A percentile compares a stretch with the other conserved stretches of the same genome.
Evolutionary conservation across 30 jellyfish, hydroid and myxozoan genomes (phyloP).

Genomic region (Cassiopea xamachana): DNA sequence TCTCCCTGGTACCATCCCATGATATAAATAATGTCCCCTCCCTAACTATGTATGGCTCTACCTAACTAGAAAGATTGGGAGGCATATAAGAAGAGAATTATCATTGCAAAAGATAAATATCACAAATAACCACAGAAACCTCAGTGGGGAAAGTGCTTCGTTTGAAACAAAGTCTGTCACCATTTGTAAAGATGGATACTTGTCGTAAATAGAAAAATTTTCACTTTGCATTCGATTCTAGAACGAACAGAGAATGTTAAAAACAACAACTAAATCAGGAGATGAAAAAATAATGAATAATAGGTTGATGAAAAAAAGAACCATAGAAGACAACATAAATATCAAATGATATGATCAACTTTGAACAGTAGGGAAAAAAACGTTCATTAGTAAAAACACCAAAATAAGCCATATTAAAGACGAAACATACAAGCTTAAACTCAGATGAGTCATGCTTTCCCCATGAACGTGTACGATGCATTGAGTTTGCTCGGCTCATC

Average conservation of each 20-base stretch:
- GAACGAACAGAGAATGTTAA: not conserved
- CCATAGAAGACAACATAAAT: not conserved
- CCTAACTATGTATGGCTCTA: too few species aligned
- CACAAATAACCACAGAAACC: constrained; percentile 6
- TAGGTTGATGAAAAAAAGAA: not conserved
- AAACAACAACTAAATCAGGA: not conserved
- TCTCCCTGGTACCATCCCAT: too few species aligned
- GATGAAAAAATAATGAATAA: not conserved
- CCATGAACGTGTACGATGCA: constrained; percentile 75
- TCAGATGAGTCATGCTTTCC: constrained; percentile 86
- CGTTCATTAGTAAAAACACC: not conserved
- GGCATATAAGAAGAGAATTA: too few species aligned
- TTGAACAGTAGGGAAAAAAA: not conserved
- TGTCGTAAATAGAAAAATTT: constrained; percentile 60
- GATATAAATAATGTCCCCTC: too few species aligned
- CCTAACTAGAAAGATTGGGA: too few species aligned
- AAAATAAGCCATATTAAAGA: not conserved
- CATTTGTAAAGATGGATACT: constrained; percentile 89
- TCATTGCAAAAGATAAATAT: not conserved
- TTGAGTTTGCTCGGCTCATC: constrained; percentile 35
- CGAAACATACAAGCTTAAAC: constrained; percentile 32
- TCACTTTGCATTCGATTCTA: constrained; percentile 67
- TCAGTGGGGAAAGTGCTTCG: constrained; percentile 60
- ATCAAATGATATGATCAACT: not conserved
- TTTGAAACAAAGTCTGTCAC: constrained; percentile 88